Percentiles rank a stretch among this genome's conserved stretches.
Evolutionary conservation across 2,888 invertebrate species (phyloP).

Genomic region (Limnephilus lunatus): DNA sequence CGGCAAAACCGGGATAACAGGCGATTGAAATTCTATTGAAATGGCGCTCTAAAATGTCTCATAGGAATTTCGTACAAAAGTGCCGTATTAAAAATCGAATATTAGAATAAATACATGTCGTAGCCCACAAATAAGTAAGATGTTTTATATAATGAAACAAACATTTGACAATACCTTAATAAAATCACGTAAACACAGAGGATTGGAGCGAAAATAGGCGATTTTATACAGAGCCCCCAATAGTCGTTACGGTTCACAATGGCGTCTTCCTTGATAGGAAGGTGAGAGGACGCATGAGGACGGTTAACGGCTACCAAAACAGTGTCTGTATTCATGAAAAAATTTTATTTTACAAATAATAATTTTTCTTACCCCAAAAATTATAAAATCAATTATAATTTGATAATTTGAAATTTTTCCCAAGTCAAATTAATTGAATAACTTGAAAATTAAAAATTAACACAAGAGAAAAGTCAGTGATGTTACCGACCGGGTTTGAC

Average conservation of each 20-base stretch:
- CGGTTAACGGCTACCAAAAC: constrained; percentile 4
- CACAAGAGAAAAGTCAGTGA: constrained; percentile 22
- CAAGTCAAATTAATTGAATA: neutral
- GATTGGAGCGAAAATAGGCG: constrained; percentile 83
- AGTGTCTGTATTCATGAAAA: constrained; percentile 45
- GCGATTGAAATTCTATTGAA: constrained; percentile 55
- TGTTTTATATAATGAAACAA: constrained; percentile 73
- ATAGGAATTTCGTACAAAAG: constrained; percentile 83
- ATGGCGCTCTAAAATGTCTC: constrained; percentile 82
- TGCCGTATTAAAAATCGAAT: constrained; percentile 73
- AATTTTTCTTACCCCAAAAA: neutral
- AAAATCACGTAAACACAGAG: constrained; percentile 76
- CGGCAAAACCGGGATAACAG: constrained; percentile 33
- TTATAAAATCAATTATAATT: neutral
- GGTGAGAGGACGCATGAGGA: constrained; percentile 62
- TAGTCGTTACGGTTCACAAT: constrained; percentile 91
- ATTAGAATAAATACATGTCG: constrained; percentile 70
- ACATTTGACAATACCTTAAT: constrained; percentile 70
- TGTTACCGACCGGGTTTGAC: constrained; percentile 70
- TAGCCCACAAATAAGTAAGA: constrained; percentile 74
- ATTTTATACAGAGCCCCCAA: constrained; percentile 80
- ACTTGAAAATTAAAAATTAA: constrained; percentile 28
- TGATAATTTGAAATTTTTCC: neutral
- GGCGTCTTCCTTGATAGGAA: constrained; percentile 83
- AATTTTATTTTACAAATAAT: constrained; percentile 9